Evolutionary conservation across 2,113 vertebrate species (phyloP), one percentile per base, ranked within the genome.

Genomic region (Sinocyclocheilus grahami): DNA sequence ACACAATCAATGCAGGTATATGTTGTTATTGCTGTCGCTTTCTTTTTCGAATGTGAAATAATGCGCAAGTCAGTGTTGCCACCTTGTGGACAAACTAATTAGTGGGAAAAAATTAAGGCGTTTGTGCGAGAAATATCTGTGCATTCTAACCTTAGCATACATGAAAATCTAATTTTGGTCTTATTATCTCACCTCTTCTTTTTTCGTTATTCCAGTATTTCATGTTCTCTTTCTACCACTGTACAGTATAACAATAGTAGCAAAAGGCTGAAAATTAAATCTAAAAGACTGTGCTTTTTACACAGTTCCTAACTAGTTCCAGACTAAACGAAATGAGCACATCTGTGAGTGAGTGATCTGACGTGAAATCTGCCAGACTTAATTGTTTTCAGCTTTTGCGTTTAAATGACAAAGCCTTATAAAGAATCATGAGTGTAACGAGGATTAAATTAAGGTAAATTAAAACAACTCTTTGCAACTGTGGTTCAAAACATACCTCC

Each of bases 381-480:
- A 63, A 46, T 46, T 46, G 6, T 46, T 65, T 65, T 18, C 39
- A 71, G 46, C 48, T 12, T 71, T 71, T 82, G 27, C 5, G 24
- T 46, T 63, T 42, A 22, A 37, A 37, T 39, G 30, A 2, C 30
- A 67, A 65, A 46, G 39, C 18, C 39, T 67, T 63, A 30, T 48
- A n/a, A 65, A 82, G 39, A 48, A 81, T 46, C 60, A 65, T 42
- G 22, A 82, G 27, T 30, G 30, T 67, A 82, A 71, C 65, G 2
- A 37, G 65, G 69, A 71, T 71, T 71, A 82, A 67, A 82, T 67
- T 67, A 82, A 83, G 63, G 81, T 72, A 58, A 55, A 72, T 83
- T 71, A 84, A 84, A 84, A 74, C 33, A 42, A 83, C 65, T 83
- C 82, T 42, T 83, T 74, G 51, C 13, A 55, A 58, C 48, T 18